Conservation (phyloP, 2,888 invertebrate genomes). For the Ischnus inquisitorius region DNA sequence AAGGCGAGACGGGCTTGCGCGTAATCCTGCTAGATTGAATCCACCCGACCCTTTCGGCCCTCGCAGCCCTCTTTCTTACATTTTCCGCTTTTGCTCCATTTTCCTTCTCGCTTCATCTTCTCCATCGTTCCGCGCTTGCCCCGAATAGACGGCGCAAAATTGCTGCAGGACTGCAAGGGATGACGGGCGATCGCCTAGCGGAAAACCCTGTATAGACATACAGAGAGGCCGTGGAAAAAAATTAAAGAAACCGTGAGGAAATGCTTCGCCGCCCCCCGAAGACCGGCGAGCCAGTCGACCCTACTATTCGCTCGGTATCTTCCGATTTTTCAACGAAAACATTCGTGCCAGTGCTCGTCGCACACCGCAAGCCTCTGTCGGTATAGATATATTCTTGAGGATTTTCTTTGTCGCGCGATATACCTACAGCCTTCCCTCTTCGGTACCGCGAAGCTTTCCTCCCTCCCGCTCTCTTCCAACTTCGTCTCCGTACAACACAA, state of each 20-base stretch:
- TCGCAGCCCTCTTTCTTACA: slow-evolving; percentile 32
- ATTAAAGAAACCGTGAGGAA: neutral
- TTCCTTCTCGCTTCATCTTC: slow-evolving; percentile 38
- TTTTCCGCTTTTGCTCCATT: slow-evolving; percentile 48
- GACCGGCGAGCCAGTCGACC: neutral
- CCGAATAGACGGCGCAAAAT: neutral
- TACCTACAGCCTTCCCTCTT: slow-evolving; percentile 49
- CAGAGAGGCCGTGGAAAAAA: neutral
- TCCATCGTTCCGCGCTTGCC: neutral
- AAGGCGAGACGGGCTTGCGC: slow-evolving; percentile 55
- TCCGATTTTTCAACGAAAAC: slow-evolving; percentile 15
- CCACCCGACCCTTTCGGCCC: slow-evolving; percentile 63
- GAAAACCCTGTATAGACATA: neutral
- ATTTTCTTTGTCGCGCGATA: slow-evolving; percentile 53
- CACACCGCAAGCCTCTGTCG: neutral
- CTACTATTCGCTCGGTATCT: neutral
- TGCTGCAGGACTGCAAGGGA: slow-evolving; percentile 35
- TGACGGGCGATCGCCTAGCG: slow-evolving; percentile 33
- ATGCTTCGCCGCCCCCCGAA: neutral
- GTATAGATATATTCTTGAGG: slow-evolving; percentile 1
- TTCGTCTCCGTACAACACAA: slow-evolving; percentile 52
- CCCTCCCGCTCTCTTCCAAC: neutral
- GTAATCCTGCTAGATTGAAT: slow-evolving; percentile 81
- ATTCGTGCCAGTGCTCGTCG: slow-evolving; percentile 4
- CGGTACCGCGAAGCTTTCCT: slow-evolving; percentile 47